Conservation (phyloP, 2,113 vertebrate genomes). For the Zapornia atra region DNA sequence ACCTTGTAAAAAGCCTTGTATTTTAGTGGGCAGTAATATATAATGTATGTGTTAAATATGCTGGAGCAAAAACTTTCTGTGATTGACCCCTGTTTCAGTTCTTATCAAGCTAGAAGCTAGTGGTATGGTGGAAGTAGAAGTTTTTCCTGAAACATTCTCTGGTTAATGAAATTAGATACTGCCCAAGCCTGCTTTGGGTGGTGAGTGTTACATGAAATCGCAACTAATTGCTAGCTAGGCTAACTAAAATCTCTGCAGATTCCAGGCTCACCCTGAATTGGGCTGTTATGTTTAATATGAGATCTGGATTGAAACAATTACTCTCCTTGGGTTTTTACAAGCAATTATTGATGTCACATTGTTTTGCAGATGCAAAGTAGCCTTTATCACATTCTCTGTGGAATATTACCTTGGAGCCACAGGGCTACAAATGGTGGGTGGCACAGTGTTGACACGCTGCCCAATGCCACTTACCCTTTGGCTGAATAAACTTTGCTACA, state of each 20-base stretch:
- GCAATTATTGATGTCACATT: neutral
- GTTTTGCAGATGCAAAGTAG: neutral
- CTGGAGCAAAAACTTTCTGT: neutral
- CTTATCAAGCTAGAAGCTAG: neutral
- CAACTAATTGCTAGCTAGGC: neutral
- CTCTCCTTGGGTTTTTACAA: neutral
- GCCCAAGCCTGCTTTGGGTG: neutral
- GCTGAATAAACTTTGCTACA: neutral
- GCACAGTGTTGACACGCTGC: neutral
- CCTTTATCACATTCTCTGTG: neutral
- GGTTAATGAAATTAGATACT: neutral
- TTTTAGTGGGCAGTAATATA: neutral
- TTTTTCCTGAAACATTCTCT: neutral
- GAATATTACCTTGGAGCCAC: neutral
- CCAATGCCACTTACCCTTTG: neutral
- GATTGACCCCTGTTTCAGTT: neutral
- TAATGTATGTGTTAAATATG: neutral
- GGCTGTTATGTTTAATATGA: neutral
- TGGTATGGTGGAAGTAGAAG: neutral
- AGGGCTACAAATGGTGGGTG: neutral
- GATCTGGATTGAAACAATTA: neutral
- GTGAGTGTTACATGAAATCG: neutral
- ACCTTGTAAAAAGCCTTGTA: neutral
- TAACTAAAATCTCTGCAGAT: neutral
- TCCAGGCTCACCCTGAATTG: neutral